Evolutionary conservation across 2,888 invertebrate genomes (phyloP).

Genomic region (Melieria picta): DNA sequence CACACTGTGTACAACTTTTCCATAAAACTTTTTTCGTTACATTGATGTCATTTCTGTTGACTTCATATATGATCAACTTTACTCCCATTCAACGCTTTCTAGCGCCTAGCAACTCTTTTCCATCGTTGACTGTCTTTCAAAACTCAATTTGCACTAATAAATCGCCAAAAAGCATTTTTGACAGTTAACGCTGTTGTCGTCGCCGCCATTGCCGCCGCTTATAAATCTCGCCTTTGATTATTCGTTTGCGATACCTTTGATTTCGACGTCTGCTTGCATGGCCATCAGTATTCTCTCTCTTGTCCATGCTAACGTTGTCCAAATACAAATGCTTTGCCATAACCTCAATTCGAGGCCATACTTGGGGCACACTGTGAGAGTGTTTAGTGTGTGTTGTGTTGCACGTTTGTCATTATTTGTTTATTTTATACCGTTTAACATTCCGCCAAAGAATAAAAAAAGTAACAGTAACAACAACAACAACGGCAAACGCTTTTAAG

Average conservation of each 20-base stretch:
- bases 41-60: too few relatives aligned
- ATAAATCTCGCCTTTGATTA: conserved; percentile 49
- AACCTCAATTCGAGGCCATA: too few relatives aligned
- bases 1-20: too few relatives aligned
- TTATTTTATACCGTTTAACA: conserved; percentile 62
- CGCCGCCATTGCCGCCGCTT: conserved; percentile 46
- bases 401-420: conserved; percentile 63
- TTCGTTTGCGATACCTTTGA: conserved; percentile 40
- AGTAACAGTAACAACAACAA: neutral
- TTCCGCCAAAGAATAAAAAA: conserved; percentile 54
- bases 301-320: neutral
- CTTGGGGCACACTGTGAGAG: too few relatives aligned
- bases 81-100: too few relatives aligned
- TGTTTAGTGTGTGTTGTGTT: conserved; percentile 30
- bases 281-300: conserved; percentile 20
- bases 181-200: conserved; percentile 56
- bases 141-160: conserved; percentile 64
- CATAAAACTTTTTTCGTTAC: too few relatives aligned
- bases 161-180: conserved; percentile 62
- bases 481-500: neutral
- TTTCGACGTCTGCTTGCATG: conserved; percentile 18
- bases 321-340: too few relatives aligned
- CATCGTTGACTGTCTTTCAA: conserved; percentile 51
- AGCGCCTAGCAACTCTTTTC: too few relatives aligned
- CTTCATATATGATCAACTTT: too few relatives aligned